Evolutionary conservation across 2,113 vertebrate genomes (phyloP).

Genomic region (Edolisoma coerulescens): DNA sequence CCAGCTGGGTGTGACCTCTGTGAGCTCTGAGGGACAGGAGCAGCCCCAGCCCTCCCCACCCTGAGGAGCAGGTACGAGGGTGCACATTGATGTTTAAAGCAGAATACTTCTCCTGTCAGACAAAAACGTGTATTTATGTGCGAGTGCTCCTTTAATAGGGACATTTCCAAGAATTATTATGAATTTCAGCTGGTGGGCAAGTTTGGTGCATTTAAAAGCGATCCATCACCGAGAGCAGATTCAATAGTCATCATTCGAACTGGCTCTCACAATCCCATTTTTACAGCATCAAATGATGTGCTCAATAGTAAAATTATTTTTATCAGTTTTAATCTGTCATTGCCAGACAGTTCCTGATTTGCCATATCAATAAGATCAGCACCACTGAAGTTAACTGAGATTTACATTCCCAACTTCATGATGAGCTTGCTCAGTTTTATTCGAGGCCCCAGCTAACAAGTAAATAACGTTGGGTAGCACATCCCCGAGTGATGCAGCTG

Average conservation of each 20-base stretch:
- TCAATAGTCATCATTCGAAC: background rate
- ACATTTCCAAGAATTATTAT: background rate
- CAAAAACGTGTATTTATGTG: background rate
- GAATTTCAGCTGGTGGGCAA: background rate
- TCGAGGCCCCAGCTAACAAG: background rate
- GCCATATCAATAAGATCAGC: background rate
- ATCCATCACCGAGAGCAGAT: background rate
- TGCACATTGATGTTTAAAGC: background rate
- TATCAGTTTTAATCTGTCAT: constrained; percentile 30
- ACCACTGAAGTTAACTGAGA: background rate
- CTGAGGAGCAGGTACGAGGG: background rate
- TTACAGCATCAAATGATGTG: background rate
- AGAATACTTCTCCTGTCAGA: background rate
- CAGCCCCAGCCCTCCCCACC: background rate
- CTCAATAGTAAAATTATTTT: constrained; percentile 34
- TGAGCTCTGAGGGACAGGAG: background rate
- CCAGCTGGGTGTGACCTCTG: background rate
- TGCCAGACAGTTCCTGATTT: background rate
- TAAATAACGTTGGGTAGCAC: background rate
- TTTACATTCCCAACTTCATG: background rate
- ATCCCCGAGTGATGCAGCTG: background rate
- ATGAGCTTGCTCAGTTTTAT: background rate
- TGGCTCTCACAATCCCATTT: constrained; percentile 14
- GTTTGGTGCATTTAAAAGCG: background rate
- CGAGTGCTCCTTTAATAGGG: background rate